phyloP scores from a whole-genome alignment of 2,797 vertebrate genomes.

The Eulemur albifrons region DNA sequence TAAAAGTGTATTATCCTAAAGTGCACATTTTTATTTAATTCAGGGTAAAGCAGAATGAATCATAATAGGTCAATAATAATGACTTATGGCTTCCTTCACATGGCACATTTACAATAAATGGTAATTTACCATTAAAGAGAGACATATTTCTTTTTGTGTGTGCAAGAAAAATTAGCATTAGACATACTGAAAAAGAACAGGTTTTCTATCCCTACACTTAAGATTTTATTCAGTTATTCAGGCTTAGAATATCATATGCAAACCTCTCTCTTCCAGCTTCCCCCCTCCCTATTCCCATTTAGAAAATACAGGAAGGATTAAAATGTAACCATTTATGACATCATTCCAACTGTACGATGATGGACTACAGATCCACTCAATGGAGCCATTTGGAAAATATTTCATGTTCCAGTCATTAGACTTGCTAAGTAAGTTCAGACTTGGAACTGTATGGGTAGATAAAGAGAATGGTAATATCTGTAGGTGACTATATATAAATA shows the following conservation, averaged over 20 bases:
- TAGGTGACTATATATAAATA: neutral
- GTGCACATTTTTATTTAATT: slow-evolving; percentile 87
- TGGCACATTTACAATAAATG: slow-evolving; percentile 87
- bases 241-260: slow-evolving; percentile 75
- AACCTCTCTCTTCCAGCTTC: slow-evolving; percentile 6
- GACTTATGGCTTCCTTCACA: slow-evolving; percentile 87
- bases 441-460: slow-evolving; percentile 57
- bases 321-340: slow-evolving; percentile 83
- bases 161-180: slow-evolving; percentile 83
- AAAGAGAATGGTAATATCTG: neutral
- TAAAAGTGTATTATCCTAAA: slow-evolving; percentile 83
- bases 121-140: slow-evolving; percentile 85
- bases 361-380: slow-evolving; percentile 80
- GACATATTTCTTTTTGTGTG: slow-evolving; percentile 78
- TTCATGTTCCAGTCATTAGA: slow-evolving; percentile 82
- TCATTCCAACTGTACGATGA: slow-evolving; percentile 81
- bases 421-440: slow-evolving; percentile 79
- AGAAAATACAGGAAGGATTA: slow-evolving; percentile 83
- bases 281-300: slow-evolving; percentile 53
- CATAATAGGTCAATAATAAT: slow-evolving; percentile 86
- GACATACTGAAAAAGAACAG: slow-evolving; percentile 80
- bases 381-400: slow-evolving; percentile 80
- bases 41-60: slow-evolving; percentile 83
- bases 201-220: slow-evolving; percentile 75
- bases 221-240: slow-evolving; percentile 82